Base-by-base conservation (phyloP, 2,888 invertebrate genomes). In the Rapana venosa region DNA sequence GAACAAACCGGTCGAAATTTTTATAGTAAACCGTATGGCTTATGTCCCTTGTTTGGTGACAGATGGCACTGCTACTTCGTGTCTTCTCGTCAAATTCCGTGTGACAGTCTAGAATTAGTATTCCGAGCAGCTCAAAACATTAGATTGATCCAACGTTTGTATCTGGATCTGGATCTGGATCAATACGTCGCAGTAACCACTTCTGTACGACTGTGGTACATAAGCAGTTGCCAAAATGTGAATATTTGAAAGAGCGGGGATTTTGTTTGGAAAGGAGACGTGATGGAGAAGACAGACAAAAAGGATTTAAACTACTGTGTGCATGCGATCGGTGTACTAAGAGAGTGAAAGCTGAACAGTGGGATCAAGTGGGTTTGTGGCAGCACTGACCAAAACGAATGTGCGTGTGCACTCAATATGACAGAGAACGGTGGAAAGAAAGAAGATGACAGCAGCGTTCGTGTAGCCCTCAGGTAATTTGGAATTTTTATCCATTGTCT, bases 391-490 rank as follows among this genome's bases (percentile, higher is more conserved):
- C 88, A 88, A 83, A 88, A 88, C 87, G 87, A 87, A 90, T 79
- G 79, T 87, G 74, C n/a, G 79, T 77, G 56, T 87, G 79, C 30
- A 77, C 15, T 56, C 70, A 92, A 91, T 58, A 93, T 93, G 93
- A 92, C 91, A 87, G 94, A 93, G 84, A 92, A 91, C 56, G 92
- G 90, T 26, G 94, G 93, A 83, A 91, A 86, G 66, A 93, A 92
- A 89, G 94, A 94, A 56, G 94, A 95, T 90, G 94, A 95, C 90
- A 93, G 93, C 66, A 95, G 94, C 91, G 95, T 95, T 66, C 91
- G 94, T 81, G 95, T 95, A 47, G 95, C 95, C 83, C 92, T 95
- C 84, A 94, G 95, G 95, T 95, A 93, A 88, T 74, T 74, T 66
- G 26, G 84, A 77, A 66, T 84, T 81, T 91, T 87, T 66, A 35